Evolutionary conservation across 35 echinoderm and acorn worm genomes (phyloP).

Genomic region (Eucidaris tribuloides): DNA sequence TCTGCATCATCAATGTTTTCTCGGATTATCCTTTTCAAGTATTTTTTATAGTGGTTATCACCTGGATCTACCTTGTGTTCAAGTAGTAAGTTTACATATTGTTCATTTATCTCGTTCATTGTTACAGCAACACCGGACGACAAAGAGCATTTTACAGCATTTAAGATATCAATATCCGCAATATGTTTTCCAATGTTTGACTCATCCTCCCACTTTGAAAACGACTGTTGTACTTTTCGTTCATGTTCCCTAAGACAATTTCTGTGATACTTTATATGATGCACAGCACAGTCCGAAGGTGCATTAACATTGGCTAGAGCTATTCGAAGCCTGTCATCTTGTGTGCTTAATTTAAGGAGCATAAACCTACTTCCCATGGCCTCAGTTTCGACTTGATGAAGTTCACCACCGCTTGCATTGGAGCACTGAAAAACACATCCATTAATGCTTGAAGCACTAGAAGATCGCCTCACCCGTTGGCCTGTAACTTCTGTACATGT

Average conservation of each 20-base stretch:
- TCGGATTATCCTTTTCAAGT: slow-evolving; percentile 8
- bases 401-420: slow-evolving; percentile 22
- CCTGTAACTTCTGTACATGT: not conserved
- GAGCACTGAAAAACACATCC: slow-evolving; percentile 34
- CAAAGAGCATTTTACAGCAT: slow-evolving; percentile 32
- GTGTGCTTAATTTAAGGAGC: slow-evolving; percentile 23
- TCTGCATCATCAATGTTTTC: slow-evolving; percentile 21
- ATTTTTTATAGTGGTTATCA: not conserved
- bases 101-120: slow-evolving; percentile 27
- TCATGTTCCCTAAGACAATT: slow-evolving; percentile 32
- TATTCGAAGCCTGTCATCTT: slow-evolving; percentile 14
- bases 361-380: slow-evolving; percentile 38
- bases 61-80: not conserved
- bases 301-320: slow-evolving; percentile 30
- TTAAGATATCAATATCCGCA: slow-evolving; percentile 22
- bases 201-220: not conserved
- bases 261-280: slow-evolving; percentile 35
- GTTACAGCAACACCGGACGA: not conserved
- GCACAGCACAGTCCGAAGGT: slow-evolving; percentile 27
- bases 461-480: not conserved
- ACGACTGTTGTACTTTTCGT: slow-evolving; percentile 3
- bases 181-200: not conserved
- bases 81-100: slow-evolving; percentile 6
- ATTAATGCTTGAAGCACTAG: not conserved
- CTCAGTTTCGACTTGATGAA: slow-evolving; percentile 34